Percentiles rank a stretch among this genome's conserved stretches.
phyloP scores from a whole-genome alignment of 2,888 invertebrate genomes.

The Gastrophysa polygoni region DNA sequence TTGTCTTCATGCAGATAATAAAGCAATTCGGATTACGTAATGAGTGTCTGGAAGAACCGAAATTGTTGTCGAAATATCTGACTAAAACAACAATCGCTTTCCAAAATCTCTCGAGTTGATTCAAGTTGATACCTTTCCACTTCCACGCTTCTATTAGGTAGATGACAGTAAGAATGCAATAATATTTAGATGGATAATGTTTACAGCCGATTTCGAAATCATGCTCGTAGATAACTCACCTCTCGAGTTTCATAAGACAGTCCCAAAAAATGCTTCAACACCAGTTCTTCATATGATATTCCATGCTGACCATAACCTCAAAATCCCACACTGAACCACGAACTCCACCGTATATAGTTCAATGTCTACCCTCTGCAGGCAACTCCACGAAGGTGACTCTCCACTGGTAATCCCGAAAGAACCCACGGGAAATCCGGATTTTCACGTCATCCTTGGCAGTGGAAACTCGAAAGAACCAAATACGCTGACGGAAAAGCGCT shows the following conservation, averaged over 20 bases:
- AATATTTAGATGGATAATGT: too few relatives aligned
- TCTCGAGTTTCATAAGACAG: background rate
- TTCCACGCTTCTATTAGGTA: too few relatives aligned
- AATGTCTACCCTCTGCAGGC: background rate
- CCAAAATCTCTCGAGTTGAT: too few relatives aligned
- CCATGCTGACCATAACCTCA: slow-evolving; percentile 17
- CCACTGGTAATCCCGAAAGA: background rate
- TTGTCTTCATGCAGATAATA: too few relatives aligned
- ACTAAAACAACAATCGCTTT: too few relatives aligned
- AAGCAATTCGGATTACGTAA: too few relatives aligned
- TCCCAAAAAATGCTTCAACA: background rate
- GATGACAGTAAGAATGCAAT: too few relatives aligned
- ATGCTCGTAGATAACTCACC: background rate
- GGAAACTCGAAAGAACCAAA: slow-evolving; percentile 29
- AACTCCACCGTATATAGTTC: background rate
- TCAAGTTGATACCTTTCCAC: too few relatives aligned
- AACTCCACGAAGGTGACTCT: background rate
- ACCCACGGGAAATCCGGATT: background rate
- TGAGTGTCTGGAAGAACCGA: too few relatives aligned
- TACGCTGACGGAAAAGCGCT: slow-evolving; percentile 19
- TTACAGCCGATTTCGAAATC: too few relatives aligned
- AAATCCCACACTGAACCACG: background rate
- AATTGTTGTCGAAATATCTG: too few relatives aligned
- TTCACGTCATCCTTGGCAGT: slow-evolving; percentile 23
- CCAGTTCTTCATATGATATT: slow-evolving; percentile 8